Conservation (phyloP, 1,140 invertebrate genomes). For the Meloidogyne exigua region DNA sequence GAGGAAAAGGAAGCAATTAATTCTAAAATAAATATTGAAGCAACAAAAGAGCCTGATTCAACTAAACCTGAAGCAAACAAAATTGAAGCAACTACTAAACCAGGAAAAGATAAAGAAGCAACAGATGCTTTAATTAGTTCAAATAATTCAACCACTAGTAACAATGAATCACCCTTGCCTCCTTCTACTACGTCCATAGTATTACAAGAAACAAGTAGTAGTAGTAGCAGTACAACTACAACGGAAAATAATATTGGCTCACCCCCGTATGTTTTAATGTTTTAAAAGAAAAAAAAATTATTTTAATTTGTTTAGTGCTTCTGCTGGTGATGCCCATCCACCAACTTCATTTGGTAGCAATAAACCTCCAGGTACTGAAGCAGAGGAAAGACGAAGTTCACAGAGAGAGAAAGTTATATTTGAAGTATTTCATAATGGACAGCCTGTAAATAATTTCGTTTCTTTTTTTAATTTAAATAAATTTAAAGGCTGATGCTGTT, state of each 20-base stretch:
- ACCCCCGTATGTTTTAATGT: neutral
- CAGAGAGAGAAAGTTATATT: slow-evolving; percentile 51
- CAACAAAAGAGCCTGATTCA: too few species aligned
- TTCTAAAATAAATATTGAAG: neutral
- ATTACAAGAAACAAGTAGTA: neutral
- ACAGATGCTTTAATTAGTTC: neutral
- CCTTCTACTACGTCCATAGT: too few species aligned
- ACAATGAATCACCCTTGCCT: too few species aligned
- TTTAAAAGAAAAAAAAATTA: too few species aligned
- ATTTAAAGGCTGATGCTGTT: slow-evolving; percentile 57
- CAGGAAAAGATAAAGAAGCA: neutral
- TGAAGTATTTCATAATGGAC: slow-evolving; percentile 62
- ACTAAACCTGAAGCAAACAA: too few species aligned
- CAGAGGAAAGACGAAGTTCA: slow-evolving; percentile 3
- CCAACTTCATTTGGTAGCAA: slow-evolving; percentile 12
- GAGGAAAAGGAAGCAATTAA: neutral
- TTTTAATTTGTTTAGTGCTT: too few species aligned
- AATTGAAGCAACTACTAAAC: neutral
- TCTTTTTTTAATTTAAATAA: neutral
- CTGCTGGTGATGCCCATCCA: neutral
- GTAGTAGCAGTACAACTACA: neutral
- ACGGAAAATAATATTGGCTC: neutral
- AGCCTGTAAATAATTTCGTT: slow-evolving; percentile 27
- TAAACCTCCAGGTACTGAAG: slow-evolving; percentile 8
- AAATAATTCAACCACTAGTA: too few species aligned